Conservation (phyloP, 2,113 vertebrate species). For the Archocentrus centrarchus region DNA sequence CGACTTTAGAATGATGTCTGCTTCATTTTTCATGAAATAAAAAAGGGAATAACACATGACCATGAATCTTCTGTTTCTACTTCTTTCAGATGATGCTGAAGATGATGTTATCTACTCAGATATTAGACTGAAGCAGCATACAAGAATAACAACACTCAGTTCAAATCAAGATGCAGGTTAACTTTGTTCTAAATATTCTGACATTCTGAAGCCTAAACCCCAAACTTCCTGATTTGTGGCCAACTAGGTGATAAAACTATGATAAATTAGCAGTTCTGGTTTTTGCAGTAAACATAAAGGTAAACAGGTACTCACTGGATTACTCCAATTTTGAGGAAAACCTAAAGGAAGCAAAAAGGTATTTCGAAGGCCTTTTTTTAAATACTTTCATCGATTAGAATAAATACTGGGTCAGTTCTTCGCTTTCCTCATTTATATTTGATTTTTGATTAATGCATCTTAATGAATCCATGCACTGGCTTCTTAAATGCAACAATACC, state of each 20-base stretch:
- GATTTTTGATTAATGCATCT: no score
- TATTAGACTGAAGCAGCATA: not conserved
- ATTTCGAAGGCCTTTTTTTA: not conserved
- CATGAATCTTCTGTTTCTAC: not conserved
- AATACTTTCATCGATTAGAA: not conserved
- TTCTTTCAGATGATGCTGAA: constrained; percentile 11
- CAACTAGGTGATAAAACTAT: accelerated
- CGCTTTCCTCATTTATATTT: not conserved
- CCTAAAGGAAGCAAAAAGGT: accelerated
- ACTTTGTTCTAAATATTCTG: not conserved
- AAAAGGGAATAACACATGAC: no score
- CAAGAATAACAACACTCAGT: not conserved
- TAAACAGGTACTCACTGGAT: not conserved
- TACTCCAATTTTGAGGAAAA: not conserved
- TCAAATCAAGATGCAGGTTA: not conserved
- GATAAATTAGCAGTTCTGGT: not conserved
- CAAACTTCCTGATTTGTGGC: not conserved
- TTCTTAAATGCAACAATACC: no score
- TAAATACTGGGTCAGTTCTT: not conserved
- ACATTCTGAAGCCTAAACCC: not conserved
- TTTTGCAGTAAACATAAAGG: accelerated
- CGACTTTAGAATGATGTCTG: no score
- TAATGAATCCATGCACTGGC: no score
- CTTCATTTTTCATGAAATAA: no score
- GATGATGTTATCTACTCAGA: constrained; percentile 34